These are phyloP conservation scores for Edolisoma coerulescens DNA, from an alignment of 2,113 vertebrate genomes.

Conservation along the genomic window DNA sequence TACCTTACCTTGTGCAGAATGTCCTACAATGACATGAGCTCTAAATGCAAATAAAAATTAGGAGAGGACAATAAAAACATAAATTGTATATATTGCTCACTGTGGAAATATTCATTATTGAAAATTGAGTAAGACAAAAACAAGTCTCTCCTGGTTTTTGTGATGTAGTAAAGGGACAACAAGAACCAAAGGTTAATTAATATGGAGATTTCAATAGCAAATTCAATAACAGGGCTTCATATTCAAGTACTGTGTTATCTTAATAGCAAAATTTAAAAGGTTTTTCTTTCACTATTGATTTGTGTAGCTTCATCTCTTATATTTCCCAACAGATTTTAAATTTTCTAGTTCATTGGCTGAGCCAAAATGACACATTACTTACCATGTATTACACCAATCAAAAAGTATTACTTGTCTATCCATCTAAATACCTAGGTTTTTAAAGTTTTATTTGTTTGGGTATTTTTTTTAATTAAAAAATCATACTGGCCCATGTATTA, in stretches of 20 bases:
- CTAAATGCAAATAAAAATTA: not conserved
- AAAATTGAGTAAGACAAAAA: not conserved
- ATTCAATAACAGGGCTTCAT: not conserved
- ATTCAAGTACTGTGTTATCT: not conserved
- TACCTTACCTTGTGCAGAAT: not conserved
- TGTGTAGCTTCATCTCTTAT: not conserved
- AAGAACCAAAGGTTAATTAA: not conserved
- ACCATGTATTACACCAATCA: not conserved
- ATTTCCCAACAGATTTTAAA: not conserved
- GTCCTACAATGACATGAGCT: not conserved
- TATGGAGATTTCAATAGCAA: not conserved
- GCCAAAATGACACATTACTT: not conserved
- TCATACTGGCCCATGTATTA: not conserved
- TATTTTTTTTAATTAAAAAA: not conserved
- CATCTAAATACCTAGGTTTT: not conserved
- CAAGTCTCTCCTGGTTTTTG: not conserved
- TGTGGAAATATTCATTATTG: not conserved
- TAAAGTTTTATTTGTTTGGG: not conserved
- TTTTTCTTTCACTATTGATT: not conserved
- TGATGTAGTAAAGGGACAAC: not conserved
- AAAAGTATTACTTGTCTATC: not conserved
- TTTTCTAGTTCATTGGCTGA: not conserved
- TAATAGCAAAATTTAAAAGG: not conserved
- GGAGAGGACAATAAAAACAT: not conserved
- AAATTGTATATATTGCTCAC: not conserved